Percentiles rank a stretch among this genome's conserved stretches.
Evolutionary conservation across 1,140 invertebrate genomes (phyloP).

Genomic region (Gonatopus flavifemur): DNA sequence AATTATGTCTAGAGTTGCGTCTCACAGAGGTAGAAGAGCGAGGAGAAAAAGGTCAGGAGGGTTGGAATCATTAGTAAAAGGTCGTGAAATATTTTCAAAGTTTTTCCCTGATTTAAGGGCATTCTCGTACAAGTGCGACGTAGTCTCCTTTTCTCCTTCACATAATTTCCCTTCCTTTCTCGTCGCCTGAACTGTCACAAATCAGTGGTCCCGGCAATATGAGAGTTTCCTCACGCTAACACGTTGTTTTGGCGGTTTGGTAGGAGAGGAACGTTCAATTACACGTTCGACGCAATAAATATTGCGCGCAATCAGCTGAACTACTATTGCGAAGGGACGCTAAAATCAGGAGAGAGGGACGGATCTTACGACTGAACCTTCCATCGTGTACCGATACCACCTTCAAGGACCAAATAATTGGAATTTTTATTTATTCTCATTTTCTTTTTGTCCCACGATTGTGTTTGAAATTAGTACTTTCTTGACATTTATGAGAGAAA

Average conservation of each 20-base stretch:
- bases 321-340: conserved; percentile 20
- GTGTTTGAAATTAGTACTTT: too few relatives aligned
- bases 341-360: conserved; percentile 27
- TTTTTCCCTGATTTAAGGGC: conserved; percentile 34
- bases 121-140: conserved; percentile 9
- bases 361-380: too few relatives aligned
- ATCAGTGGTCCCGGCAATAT: conserved; percentile 28
- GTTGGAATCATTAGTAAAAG: conserved; percentile 23
- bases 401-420: too few relatives aligned
- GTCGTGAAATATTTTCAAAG: conserved; percentile 24
- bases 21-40: too few relatives aligned
- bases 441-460: too few relatives aligned
- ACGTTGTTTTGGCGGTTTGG: conserved; percentile 17
- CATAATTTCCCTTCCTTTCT: background rate
- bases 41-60: too few relatives aligned
- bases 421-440: too few relatives aligned
- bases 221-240: conserved; percentile 15
- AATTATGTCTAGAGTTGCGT: too few relatives aligned
- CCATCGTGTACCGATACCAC: background rate
- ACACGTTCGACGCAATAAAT: conserved; percentile 32
- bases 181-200: conserved; percentile 28
- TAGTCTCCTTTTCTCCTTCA: conserved; percentile 5
- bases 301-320: conserved; percentile 37
- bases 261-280: conserved; percentile 32
- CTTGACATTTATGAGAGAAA: too few relatives aligned